phyloP scores from a whole-genome alignment of 1,140 invertebrate genomes.

The Drusus annulatus region DNA sequence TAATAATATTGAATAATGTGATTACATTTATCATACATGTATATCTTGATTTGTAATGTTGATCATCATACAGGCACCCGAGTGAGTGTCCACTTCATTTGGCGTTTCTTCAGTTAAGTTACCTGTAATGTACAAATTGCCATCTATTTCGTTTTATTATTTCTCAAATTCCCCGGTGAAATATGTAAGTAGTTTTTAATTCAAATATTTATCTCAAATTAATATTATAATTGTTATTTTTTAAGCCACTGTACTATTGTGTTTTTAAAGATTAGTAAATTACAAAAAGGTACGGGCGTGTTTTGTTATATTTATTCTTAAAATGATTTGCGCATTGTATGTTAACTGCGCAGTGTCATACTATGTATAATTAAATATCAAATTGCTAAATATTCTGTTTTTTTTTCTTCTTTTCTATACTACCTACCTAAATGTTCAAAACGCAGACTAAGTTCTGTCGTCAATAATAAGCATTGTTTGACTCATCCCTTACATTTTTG shows the following conservation, averaged over 20 bases:
- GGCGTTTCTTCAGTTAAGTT: conserved; percentile 1
- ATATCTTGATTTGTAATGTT: conserved; percentile 11
- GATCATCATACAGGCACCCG: neutral
- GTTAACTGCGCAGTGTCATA: conserved; percentile 43
- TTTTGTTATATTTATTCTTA: conserved; percentile 47
- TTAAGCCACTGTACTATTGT: conserved; percentile 41
- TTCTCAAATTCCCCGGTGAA: conserved; percentile 9
- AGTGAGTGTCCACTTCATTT: neutral
- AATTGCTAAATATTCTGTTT: conserved; percentile 24
- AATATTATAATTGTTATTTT: conserved; percentile 35
- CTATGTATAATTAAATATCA: conserved; percentile 44
- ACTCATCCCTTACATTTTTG: no score
- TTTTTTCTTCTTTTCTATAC: conserved; percentile 2
- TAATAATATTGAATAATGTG: conserved; percentile 34
- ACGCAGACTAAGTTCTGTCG: no score
- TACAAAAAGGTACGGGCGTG: conserved; percentile 27
- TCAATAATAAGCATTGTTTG: no score
- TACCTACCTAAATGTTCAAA: neutral
- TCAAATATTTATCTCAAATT: conserved; percentile 39
- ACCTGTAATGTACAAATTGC: conserved; percentile 52
- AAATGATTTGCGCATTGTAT: conserved; percentile 50
- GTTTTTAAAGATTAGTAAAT: conserved; percentile 25
- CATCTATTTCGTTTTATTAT: conserved; percentile 18
- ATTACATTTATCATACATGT: conserved; percentile 14
- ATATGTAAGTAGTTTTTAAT: conserved; percentile 27